phyloP scores from a whole-genome alignment of 2,888 invertebrate genomes.

The Portevinia maculata region DNA sequence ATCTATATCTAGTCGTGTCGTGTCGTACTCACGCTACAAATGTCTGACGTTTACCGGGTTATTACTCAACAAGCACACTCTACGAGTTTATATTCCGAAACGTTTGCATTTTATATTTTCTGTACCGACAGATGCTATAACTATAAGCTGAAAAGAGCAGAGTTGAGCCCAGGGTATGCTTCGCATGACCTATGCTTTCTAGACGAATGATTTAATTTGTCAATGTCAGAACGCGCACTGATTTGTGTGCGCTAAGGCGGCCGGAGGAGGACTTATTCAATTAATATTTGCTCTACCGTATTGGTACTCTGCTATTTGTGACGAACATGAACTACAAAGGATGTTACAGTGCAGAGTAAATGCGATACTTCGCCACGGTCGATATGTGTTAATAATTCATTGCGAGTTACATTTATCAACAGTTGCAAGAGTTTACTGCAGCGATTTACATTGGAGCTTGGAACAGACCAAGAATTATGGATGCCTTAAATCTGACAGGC shows the following conservation, averaged over 20 bases:
- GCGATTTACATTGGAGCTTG: constrained; percentile 20
- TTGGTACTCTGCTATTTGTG: constrained; percentile 21
- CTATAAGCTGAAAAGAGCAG: background rate
- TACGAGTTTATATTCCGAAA: constrained; percentile 26
- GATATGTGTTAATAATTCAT: constrained; percentile 43
- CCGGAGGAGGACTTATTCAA: constrained; percentile 25
- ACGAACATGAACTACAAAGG: background rate
- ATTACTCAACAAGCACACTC: constrained; percentile 53
- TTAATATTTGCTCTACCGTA: constrained; percentile 40
- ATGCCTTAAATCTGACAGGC: background rate
- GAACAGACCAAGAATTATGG: too few relatives aligned
- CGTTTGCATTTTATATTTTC: constrained; percentile 19
- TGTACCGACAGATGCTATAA: background rate
- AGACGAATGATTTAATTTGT: constrained; percentile 63
- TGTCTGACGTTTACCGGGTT: constrained; percentile 53
- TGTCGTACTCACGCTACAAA: constrained; percentile 15
- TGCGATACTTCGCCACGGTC: constrained; percentile 1
- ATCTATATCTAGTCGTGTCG: background rate
- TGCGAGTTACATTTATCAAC: constrained; percentile 35
- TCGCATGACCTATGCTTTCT: constrained; percentile 36
- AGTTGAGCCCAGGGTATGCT: background rate
- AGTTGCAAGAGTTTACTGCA: constrained; percentile 16
- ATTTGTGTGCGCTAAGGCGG: constrained; percentile 35
- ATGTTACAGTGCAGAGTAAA: background rate
- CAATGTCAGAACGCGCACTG: constrained; percentile 57